A percentile compares a stretch with the other conserved stretches of the same genome.
phyloP scores from a whole-genome alignment of 2,888 invertebrate species.

The Drosophila engyochracea region DNA sequence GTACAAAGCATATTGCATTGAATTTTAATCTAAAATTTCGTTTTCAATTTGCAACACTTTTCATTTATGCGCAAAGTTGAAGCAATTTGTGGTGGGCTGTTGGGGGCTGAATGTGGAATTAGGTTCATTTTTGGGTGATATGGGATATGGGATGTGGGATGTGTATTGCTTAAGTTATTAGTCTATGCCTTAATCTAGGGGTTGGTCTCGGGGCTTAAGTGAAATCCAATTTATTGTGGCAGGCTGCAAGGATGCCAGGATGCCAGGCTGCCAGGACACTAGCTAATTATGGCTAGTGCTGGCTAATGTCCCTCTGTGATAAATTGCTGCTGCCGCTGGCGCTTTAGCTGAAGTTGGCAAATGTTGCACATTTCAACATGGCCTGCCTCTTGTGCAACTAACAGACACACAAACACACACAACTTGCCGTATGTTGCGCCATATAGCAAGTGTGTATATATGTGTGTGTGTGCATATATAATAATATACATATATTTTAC shows the following conservation, averaged over 20 bases:
- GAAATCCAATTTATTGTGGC: constrained; percentile 75
- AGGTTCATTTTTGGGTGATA: constrained; percentile 1
- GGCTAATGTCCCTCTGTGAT: constrained; percentile 22
- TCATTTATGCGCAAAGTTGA: constrained; percentile 28
- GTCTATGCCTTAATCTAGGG: constrained; percentile 72
- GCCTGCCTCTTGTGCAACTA: constrained; percentile 42
- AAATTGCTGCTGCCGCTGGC: constrained; percentile 34
- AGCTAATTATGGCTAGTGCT: constrained; percentile 42
- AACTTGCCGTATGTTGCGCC: constrained; percentile 41
- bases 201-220: constrained; percentile 52
- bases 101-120: constrained; percentile 24
- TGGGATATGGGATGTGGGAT: constrained; percentile 8
- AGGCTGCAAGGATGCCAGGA: constrained; percentile 8
- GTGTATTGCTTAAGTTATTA: constrained; percentile 63
- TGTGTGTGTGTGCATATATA: constrained; percentile 20
- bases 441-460: constrained; percentile 49
- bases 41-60: constrained; percentile 39
- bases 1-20: constrained; percentile 10
- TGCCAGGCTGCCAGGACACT: constrained; percentile 20
- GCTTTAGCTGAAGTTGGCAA: constrained; percentile 31
- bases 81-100: constrained; percentile 60
- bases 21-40: constrained; percentile 10
- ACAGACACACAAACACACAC: constrained; percentile 52
- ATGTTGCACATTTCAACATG: constrained; percentile 78
- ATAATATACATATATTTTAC: constrained; percentile 9